Evolutionary conservation across 2,888 invertebrate genomes (phyloP), one percentile per base, ranked within the genome.

Genomic region (Atherix ibis): DNA sequence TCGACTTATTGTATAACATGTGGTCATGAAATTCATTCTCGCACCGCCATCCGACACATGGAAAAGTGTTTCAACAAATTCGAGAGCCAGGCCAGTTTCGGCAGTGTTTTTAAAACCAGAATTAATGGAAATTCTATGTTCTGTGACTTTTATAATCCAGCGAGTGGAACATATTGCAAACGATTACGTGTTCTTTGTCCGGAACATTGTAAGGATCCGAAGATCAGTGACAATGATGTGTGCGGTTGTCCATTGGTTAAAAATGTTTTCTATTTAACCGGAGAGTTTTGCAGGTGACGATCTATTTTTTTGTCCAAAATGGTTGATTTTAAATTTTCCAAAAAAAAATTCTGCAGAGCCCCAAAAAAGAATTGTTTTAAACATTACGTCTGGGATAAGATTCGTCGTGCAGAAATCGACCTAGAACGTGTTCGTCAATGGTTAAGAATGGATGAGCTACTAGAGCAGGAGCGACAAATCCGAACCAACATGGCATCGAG

Each of bases 61-160:
- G 95, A 94, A 63, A 91, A 91, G 56, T 97, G 95, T 58, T 97
- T 92, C 60, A 82, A 88, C 44, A 95, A 95, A 72, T 89, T 91
- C 58, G 97, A 97, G 60, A 88, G 91, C 30, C 92, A 95, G 62
- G 87, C 94, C 2, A 91, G 92, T 0, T 95, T 94, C 60, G 94
- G 94, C 9, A 92, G 92, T 16, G 75, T 88, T 28, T 92, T 88
- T 51, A 84, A 92, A 56, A 94, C 94, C 0, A 69, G 87, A 36
- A 91, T 95, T 48, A 94, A 94, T 58, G 85, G 84, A 0, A 88
- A 87, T 61, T 88, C 88, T 47, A 89, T 98, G 81, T 97, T 97
- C 61, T 98, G 98, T 56, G 97, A 98, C 52, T 88, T 81, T 56
- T 95, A 80, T 63, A 95, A 94, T 62, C 73, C 82, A 0, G 66